Conservation (phyloP, 2,888 invertebrate species). For the Lasioglossum figueresi region DNA sequence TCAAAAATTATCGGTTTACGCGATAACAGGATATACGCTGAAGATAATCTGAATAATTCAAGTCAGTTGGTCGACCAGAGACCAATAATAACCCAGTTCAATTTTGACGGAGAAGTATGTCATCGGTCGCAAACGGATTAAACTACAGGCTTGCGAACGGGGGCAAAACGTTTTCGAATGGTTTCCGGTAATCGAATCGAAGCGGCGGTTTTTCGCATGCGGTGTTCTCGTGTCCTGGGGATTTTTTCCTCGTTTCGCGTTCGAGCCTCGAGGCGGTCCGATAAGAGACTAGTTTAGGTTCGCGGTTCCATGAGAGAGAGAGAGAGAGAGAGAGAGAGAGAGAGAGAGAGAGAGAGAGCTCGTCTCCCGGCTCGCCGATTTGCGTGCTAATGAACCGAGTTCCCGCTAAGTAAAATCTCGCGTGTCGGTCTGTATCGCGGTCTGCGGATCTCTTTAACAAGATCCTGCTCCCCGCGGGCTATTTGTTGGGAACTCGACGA, state of each 20-base stretch:
- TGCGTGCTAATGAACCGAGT: conserved; percentile 77
- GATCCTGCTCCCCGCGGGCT: conserved; percentile 35
- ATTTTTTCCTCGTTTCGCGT: conserved; percentile 4
- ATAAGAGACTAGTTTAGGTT: conserved; percentile 47
- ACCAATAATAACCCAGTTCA: neutral
- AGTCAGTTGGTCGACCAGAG: neutral
- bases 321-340: neutral
- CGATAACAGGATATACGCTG: too few relatives aligned
- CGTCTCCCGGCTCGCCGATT: conserved; percentile 65
- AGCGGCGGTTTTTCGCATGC: conserved; percentile 10
- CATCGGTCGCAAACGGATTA: neutral
- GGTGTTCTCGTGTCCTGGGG: conserved; percentile 8
- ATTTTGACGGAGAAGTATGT: neutral
- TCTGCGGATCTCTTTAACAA: conserved; percentile 56
- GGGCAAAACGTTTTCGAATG: neutral
- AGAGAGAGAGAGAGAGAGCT: neutral
- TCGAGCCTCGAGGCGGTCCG: conserved; percentile 17
- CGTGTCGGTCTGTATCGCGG: conserved; percentile 70
- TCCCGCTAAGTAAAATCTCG: conserved; percentile 77
- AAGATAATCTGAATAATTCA: too few relatives aligned
- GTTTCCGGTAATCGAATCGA: conserved; percentile 26
- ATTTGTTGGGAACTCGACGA: conserved; percentile 48
- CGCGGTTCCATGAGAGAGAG: neutral
- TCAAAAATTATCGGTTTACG: neutral
- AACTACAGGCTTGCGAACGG: neutral